These are phyloP conservation scores for Lethrus apterus DNA, from an alignment of 1,140 invertebrate species.

Conservation along the genomic window DNA sequence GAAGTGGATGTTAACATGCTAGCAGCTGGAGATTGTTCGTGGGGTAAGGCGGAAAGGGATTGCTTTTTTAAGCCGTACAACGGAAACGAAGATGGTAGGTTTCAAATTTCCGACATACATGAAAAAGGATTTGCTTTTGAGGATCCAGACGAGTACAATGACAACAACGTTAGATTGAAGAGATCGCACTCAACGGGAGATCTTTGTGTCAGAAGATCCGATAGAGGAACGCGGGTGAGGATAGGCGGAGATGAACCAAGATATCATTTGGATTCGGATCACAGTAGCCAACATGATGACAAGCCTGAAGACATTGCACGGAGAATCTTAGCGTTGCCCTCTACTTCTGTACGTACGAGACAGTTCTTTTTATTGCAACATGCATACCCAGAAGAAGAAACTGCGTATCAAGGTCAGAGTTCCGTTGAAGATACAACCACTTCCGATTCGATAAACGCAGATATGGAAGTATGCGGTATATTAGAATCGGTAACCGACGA, in stretches of 20 bases:
- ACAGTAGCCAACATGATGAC: constrained; percentile 45
- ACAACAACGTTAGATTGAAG: constrained; percentile 35
- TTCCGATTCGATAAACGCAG: constrained; percentile 45
- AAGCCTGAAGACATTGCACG: constrained; percentile 42
- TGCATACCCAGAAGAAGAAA: constrained; percentile 36
- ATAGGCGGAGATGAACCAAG: constrained; percentile 37
- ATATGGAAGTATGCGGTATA: constrained; percentile 45
- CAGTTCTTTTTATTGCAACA: constrained; percentile 36
- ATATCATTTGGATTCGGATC: constrained; percentile 46
- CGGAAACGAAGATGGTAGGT: constrained; percentile 45
- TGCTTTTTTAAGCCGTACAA: constrained; percentile 34
- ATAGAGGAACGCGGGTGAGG: constrained; percentile 28
- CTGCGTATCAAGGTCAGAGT: constrained; percentile 39
- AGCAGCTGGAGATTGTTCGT: constrained; percentile 21
- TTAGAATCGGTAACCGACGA: constrained; percentile 37
- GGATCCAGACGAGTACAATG: constrained; percentile 39
- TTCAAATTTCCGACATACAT: constrained; percentile 49
- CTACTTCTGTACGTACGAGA: constrained; percentile 31
- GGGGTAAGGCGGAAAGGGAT: constrained; percentile 23
- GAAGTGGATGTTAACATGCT: constrained; percentile 25
- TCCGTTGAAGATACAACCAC: constrained; percentile 42
- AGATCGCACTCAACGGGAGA: constrained; percentile 48
- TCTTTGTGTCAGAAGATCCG: constrained; percentile 35
- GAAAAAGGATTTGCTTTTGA: constrained; percentile 42
- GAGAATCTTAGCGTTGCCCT: constrained; percentile 36